Percentiles rank a stretch among this genome's conserved stretches.
These are phyloP conservation scores for Intellagama lesueurii DNA, from an alignment of 2,797 vertebrate genomes.

Conservation along the genomic window DNA sequence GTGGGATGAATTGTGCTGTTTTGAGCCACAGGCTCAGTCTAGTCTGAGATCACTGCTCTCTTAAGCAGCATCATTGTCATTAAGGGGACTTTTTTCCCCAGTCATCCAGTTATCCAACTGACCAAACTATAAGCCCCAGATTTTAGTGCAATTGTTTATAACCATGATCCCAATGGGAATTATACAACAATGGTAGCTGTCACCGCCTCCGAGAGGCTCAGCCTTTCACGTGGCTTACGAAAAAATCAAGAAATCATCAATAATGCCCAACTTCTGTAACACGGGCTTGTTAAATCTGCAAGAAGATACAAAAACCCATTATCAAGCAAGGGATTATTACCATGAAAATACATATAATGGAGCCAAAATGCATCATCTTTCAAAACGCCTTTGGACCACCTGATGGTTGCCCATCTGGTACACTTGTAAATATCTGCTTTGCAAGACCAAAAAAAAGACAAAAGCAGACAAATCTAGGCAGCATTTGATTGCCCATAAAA, in stretches of 20 bases:
- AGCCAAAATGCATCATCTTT: not conserved
- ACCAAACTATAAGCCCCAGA: not conserved
- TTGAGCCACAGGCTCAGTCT: not conserved
- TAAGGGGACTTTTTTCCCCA: not conserved
- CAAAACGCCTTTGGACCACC: constrained; percentile 15
- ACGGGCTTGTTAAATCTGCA: not conserved
- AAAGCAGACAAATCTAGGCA: not conserved
- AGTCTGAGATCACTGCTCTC: not conserved
- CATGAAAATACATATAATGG: not conserved
- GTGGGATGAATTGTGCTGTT: not conserved
- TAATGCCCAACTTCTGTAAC: not conserved
- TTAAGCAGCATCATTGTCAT: not conserved
- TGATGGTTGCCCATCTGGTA: constrained; percentile 23
- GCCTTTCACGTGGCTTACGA: not conserved
- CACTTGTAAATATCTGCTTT: constrained; percentile 1
- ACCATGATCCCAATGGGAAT: not conserved
- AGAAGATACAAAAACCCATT: not conserved
- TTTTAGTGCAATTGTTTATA: not conserved
- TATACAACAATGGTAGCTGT: not conserved
- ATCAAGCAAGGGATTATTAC: not conserved
- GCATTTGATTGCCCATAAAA: not conserved
- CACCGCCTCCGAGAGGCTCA: not conserved
- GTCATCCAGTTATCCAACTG: not conserved
- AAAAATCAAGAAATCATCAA: not conserved
- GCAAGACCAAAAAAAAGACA: not conserved